A percentile compares a stretch with the other conserved stretches of the same genome.
These are phyloP conservation scores for Sapayoa aenigma DNA, from an alignment of 2,113 vertebrate genomes.

Conservation along the genomic window DNA sequence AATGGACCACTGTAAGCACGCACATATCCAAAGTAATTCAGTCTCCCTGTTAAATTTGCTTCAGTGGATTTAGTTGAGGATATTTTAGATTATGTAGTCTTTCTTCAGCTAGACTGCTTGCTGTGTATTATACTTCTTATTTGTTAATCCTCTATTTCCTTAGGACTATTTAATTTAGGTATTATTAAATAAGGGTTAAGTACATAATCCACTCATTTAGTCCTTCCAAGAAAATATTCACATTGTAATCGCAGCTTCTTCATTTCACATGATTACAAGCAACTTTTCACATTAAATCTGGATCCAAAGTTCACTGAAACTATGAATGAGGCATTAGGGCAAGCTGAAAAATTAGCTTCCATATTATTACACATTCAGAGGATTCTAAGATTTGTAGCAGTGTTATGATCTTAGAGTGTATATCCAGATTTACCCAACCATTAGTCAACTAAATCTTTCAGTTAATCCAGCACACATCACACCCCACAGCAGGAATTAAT, in stretches of 20 bases:
- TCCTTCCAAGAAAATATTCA: conserved; percentile 49
- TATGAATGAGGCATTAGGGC: neutral
- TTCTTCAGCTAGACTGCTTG: conserved; percentile 54
- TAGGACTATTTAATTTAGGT: conserved; percentile 43
- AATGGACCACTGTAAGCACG: conserved; percentile 21
- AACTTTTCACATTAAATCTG: conserved; percentile 19
- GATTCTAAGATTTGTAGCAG: neutral
- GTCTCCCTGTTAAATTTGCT: conserved; percentile 14
- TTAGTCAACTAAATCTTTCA: neutral
- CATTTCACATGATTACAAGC: neutral
- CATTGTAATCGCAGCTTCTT: neutral
- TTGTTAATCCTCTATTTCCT: conserved; percentile 60
- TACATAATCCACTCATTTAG: conserved; percentile 58
- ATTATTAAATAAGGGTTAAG: conserved; percentile 57
- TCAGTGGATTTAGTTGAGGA: conserved; percentile 43
- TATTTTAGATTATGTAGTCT: conserved; percentile 51
- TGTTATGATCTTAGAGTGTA: neutral
- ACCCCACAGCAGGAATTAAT: neutral
- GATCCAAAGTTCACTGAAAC: conserved; percentile 6
- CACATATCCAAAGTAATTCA: conserved; percentile 28
- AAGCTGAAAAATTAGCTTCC: conserved; percentile 33
- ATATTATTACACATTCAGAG: neutral
- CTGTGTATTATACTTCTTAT: conserved; percentile 51
- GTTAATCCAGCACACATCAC: neutral
- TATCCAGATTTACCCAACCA: neutral